Evolutionary conservation across 2,797 vertebrate genomes (phyloP), one percentile per base, ranked within the genome.

Genomic region (Anguilla anguilla): DNA sequence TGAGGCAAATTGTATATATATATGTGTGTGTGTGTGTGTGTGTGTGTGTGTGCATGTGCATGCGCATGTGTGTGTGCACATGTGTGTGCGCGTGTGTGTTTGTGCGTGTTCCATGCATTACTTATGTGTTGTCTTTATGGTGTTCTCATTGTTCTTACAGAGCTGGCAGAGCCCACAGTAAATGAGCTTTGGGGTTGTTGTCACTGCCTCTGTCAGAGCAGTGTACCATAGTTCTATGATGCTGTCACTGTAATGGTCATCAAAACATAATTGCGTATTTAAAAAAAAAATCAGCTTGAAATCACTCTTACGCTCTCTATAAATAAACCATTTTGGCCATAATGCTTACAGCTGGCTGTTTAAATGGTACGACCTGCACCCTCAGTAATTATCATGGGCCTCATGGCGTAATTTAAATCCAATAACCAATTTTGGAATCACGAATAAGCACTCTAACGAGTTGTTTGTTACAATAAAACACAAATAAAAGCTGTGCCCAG

Each of bases 271-370:
- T 35, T 31, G 43, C 15, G 28, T n/a, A 64, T 4, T 35, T 72
- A 35, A 51, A 49, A 86, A 86, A 5, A 53, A 10, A 72, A 86
- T 72, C 85, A 86, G 64, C 13, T 46, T 43, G 10, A 25, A 49
- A 67, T n/a, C 51, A 81, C n/a, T 79, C 87, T 85, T 84, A 81
- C 49, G 51, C 57, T 35, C 74, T 84, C 79, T 55, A 85, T 82
- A 88, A 89, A 88, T 88, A 53, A 87, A 49, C 31, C 35, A 74
- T 88, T 84, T 89, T 86, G 89, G 57, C 83, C 57, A 31, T 59
- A 43, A 64, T 77, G 87, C 86, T 91, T 86, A 89, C 86, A 84
- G 64, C 83, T 11, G 61, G 88, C 86, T 87, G 90, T 87, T 55
- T 77, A 35, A 86, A 77, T 22, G 72, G 69, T 79, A 74, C 77